phyloP scores from a whole-genome alignment of 2,888 invertebrate genomes.

The Troides oblongomaculatus region DNA sequence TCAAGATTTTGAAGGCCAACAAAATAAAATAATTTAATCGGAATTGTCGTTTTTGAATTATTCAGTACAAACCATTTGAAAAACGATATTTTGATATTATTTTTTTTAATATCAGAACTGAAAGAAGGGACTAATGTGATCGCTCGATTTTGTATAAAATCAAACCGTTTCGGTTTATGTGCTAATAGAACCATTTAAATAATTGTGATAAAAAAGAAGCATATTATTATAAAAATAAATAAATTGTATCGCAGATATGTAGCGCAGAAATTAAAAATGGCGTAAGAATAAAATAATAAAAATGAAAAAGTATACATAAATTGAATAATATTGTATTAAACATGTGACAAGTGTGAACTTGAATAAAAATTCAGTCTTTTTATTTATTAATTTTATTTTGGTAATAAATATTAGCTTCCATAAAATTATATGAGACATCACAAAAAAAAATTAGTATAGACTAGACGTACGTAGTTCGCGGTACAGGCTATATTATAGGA shows the following conservation, averaged over 20 bases:
- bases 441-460: background rate
- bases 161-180: too few species aligned
- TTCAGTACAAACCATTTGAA: background rate
- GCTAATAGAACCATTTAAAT: too few species aligned
- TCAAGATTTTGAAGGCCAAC: slow-evolving; percentile 75
- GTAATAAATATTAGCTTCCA: background rate
- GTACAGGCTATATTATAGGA: background rate
- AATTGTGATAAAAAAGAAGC: too few species aligned
- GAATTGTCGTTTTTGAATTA: slow-evolving; percentile 12
- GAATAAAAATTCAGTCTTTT: background rate
- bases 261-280: too few species aligned
- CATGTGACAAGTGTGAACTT: background rate
- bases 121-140: too few species aligned
- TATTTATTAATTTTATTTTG: background rate
- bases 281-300: too few species aligned
- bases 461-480: background rate
- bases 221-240: too few species aligned
- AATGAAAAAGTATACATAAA: too few species aligned
- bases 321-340: too few species aligned
- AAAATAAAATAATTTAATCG: slow-evolving; percentile 67
- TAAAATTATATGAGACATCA: background rate
- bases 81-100: background rate
- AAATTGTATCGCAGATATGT: too few species aligned
- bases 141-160: too few species aligned
- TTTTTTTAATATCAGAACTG: too few species aligned